phyloP scores from a whole-genome alignment of 2,113 vertebrate species.

The Hippocampus guttulatus region DNA sequence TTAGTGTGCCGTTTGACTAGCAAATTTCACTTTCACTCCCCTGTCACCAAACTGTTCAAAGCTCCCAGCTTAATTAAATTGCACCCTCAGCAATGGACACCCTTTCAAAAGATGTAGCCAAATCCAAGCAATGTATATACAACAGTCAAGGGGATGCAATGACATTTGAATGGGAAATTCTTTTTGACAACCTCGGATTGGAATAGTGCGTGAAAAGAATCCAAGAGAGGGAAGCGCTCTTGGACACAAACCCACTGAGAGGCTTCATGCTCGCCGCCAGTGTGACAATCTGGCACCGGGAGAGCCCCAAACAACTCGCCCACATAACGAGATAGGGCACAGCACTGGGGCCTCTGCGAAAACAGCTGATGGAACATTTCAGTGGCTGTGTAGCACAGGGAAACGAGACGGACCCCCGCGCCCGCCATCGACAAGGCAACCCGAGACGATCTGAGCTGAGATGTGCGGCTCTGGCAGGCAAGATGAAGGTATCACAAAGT shows the following conservation, averaged over 20 bases:
- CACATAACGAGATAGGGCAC: conserved; percentile 71
- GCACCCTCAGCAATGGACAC: conserved; percentile 46
- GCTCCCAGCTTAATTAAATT: conserved; percentile 65
- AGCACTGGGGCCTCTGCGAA: conserved; percentile 39
- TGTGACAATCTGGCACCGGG: conserved; percentile 53
- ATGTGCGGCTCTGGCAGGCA: conserved; percentile 39
- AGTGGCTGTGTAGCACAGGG: conserved; percentile 41
- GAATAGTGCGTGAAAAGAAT: conserved; percentile 44
- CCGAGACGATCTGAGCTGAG: conserved; percentile 43
- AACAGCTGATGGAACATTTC: conserved; percentile 48
- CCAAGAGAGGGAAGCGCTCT: conserved; percentile 32
- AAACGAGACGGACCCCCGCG: conserved; percentile 37
- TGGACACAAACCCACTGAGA: conserved; percentile 53
- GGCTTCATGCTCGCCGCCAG: conserved; percentile 66
- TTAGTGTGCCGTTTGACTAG: conserved; percentile 57
- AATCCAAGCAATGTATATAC: conserved; percentile 45
- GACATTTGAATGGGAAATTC: conserved; percentile 62
- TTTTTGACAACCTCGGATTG: conserved; percentile 42
- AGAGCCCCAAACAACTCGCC: conserved; percentile 66
- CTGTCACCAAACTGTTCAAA: conserved; percentile 62
- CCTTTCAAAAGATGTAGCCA: conserved; percentile 56
- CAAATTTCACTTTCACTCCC: conserved; percentile 44
- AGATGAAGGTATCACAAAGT: conserved; percentile 50
- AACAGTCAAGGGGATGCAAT: conserved; percentile 43
- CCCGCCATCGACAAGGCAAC: conserved; percentile 52